Base-by-base conservation (phyloP, 2,888 invertebrate species). In the Gymnocheta viridis region DNA sequence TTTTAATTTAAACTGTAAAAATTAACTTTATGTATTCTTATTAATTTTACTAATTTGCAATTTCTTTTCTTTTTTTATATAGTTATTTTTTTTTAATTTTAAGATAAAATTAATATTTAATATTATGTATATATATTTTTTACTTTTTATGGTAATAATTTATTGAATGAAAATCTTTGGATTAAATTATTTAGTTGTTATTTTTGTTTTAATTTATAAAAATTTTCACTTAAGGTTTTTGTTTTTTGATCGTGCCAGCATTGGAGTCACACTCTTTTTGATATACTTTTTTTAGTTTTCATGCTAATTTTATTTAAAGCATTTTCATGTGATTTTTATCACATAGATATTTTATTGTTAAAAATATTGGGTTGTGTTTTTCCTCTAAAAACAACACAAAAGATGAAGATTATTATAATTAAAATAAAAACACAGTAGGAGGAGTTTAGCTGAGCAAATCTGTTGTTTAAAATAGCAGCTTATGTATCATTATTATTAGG, bases 361-460 rank as follows among this genome's bases (percentile, higher is more conserved):
- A 49, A 51, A 14, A 51, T 14, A 49, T 22, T 49, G 9, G 2
- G n/a, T 44, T 44, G 4, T 44, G 10, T 49, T 51, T 51, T 24
- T 4, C 14, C 14, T 3, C 6, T 14, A 51, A 51, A 22, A 24
- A 22, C 5, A 24, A 24, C 1, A 27, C 12, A 51, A 51, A 12
- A 12, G 3, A 24, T 24, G 0, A 62, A 27, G 0, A 44, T 62
- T 17, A 29, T 41, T 38, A 0, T 38, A 41, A 41, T 41, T 4
- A 9, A 41, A 41, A 24, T 44, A 27, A 22, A 62, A 12, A 10
- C 7, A 19, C 12, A 7, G 24, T 14, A 47, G 7, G 27, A 38
- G 38, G 24, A 22, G 38, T 62, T 62, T 27, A 41, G 27, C n/a
- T 44, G 10, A n/a, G 24, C 41, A 44, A 62, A 62, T 62, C 12